These are phyloP conservation scores for Haliaeetus leucogaster DNA, from an alignment of 2,113 vertebrate species.

Conservation along the genomic window DNA sequence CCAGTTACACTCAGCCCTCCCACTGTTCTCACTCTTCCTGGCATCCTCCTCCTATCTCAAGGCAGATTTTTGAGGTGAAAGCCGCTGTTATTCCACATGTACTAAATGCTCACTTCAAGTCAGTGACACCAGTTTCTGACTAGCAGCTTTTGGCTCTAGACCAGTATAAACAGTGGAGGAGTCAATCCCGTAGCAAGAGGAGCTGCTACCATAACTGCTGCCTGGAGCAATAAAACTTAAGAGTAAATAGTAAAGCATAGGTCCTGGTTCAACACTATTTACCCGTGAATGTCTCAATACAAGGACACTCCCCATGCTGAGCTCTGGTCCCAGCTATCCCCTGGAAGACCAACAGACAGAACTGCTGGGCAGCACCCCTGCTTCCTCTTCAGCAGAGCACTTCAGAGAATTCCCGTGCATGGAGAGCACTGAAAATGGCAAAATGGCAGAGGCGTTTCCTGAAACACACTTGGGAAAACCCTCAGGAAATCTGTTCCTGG, in stretches of 20 bases:
- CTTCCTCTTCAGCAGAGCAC: neutral
- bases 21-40: neutral
- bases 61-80: neutral
- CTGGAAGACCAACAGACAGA: neutral
- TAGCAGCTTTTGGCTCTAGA: neutral
- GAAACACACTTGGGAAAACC: neutral
- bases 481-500: neutral
- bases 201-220: neutral
- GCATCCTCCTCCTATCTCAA: neutral
- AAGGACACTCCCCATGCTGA: neutral
- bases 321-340: neutral
- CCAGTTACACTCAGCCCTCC: neutral
- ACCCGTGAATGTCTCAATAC: neutral
- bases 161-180: neutral
- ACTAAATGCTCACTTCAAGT: neutral
- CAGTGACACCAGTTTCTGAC: neutral
- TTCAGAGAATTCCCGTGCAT: neutral
- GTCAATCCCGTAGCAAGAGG: neutral
- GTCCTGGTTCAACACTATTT: neutral
- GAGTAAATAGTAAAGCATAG: neutral
- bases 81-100: neutral
- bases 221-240: neutral
- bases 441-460: neutral
- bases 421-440: neutral
- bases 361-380: neutral